A percentile compares a stretch with the other conserved stretches of the same genome.
Conservation (phyloP, 2,888 invertebrate species). For the Diadegma fenestrale region DNA sequence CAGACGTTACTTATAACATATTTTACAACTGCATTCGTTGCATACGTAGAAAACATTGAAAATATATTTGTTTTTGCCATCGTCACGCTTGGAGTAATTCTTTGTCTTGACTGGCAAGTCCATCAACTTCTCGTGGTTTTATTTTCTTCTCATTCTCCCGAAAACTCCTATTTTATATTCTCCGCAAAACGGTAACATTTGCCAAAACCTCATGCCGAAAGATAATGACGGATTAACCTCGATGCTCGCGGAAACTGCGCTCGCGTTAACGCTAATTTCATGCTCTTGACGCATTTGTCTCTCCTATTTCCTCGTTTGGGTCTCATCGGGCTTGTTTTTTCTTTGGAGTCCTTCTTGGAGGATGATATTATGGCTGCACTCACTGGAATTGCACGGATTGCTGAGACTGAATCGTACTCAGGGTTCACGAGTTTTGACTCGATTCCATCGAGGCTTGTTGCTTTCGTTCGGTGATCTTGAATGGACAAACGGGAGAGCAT, state of each 20-base stretch:
- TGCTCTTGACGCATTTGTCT: conserved; percentile 24
- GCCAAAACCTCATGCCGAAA: conserved; percentile 45
- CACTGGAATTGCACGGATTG: not conserved
- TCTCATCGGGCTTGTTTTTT: conserved; percentile 9
- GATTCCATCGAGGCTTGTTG: not conserved
- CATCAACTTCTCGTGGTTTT: not conserved
- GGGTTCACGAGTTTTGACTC: not conserved
- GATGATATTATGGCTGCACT: conserved; percentile 8
- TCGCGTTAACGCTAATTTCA: conserved; percentile 40
- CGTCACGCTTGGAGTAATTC: too few relatives aligned
- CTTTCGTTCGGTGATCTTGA: conserved; percentile 24
- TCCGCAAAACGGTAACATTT: conserved; percentile 19
- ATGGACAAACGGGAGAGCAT: not conserved
- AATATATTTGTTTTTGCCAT: too few relatives aligned
- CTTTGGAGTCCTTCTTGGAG: not conserved
- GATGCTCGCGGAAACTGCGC: conserved; percentile 46
- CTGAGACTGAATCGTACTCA: not conserved
- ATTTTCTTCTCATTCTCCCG: conserved; percentile 14
- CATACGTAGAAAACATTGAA: too few relatives aligned
- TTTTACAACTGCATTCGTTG: too few relatives aligned
- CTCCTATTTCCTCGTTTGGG: not conserved
- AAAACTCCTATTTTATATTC: conserved; percentile 33
- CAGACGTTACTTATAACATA: too few relatives aligned
- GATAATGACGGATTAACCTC: conserved; percentile 56
- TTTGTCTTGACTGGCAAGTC: too few relatives aligned